Conservation (phyloP, 2,888 invertebrate species). For the Microdon myrmicae region DNA sequence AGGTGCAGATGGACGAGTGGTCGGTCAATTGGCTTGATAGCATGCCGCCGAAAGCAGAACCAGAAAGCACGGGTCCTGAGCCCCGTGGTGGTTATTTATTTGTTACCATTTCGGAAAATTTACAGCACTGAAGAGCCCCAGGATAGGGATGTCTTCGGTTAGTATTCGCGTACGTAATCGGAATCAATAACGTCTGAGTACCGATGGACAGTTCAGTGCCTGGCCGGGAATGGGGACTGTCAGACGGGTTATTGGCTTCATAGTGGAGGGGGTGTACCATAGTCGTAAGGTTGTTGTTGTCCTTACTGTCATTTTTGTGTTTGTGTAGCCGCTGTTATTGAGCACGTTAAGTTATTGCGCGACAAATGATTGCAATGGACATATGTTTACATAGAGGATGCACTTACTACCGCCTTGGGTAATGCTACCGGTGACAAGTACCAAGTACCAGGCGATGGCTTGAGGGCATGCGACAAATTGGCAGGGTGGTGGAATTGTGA, state of each 20-base stretch:
- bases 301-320: conserved; percentile 8
- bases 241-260: too few relatives aligned
- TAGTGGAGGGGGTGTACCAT: too few relatives aligned
- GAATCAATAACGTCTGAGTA: conserved; percentile 13
- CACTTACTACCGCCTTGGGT: conserved; percentile 16
- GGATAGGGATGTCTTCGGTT: conserved; percentile 18
- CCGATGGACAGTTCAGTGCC: too few relatives aligned
- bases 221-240: too few relatives aligned
- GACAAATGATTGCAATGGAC: conserved; percentile 49
- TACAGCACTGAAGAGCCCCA: conserved; percentile 21
- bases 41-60: conserved; percentile 33
- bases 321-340: conserved; percentile 31
- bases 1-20: conserved; percentile 30
- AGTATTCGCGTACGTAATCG: background rate
- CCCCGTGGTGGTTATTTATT: conserved; percentile 26
- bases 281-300: too few relatives aligned
- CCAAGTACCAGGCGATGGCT: conserved; percentile 17
- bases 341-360: conserved; percentile 41
- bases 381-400: conserved; percentile 51
- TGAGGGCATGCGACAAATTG: conserved; percentile 46
- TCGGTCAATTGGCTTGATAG: conserved; percentile 22
- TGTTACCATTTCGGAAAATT: conserved; percentile 35
- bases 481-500: conserved; percentile 42
- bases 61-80: conserved; percentile 1
- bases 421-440: conserved; percentile 20